These are phyloP conservation scores for Apamea epomidion DNA, from an alignment of 2,888 invertebrate species.

Conservation along the genomic window DNA sequence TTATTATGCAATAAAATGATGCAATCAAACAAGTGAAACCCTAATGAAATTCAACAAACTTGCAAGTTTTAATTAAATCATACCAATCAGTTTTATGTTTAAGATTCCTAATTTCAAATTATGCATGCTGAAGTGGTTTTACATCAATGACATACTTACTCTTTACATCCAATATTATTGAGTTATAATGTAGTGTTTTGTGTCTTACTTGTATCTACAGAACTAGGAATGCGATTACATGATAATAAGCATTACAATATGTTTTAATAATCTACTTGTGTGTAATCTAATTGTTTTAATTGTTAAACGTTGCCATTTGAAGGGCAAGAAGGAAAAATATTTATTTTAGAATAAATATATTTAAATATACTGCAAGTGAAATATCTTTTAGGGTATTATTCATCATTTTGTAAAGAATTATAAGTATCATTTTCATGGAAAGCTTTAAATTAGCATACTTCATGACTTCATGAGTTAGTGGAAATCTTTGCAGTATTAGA, in stretches of 20 bases:
- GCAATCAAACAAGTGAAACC: constrained; percentile 40
- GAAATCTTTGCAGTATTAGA: constrained; percentile 5
- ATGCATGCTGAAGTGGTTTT: constrained; percentile 37
- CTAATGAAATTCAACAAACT: constrained; percentile 32
- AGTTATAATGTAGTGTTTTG: not conserved
- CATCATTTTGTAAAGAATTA: not conserved
- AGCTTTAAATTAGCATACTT: not conserved
- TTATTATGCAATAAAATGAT: constrained; percentile 34
- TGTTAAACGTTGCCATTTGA: not conserved
- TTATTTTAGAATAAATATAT: not conserved
- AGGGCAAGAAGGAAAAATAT: constrained; percentile 23
- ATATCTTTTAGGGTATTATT: not conserved
- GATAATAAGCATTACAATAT: constrained; percentile 30
- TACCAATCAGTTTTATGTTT: constrained; percentile 36
- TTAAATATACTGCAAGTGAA: not conserved
- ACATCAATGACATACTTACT: constrained; percentile 32
- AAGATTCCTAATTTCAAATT: constrained; percentile 21
- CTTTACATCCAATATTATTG: not conserved
- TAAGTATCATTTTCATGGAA: not conserved
- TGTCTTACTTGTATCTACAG: constrained; percentile 15
- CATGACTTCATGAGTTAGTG: not conserved
- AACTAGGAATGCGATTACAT: constrained; percentile 23
- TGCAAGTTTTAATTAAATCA: constrained; percentile 49
- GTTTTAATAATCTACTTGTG: not conserved
- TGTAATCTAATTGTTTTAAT: not conserved